Evolutionary conservation across 2,888 invertebrate species (phyloP), one percentile per base, ranked within the genome.

Genomic region (Lathronympha strigana): DNA sequence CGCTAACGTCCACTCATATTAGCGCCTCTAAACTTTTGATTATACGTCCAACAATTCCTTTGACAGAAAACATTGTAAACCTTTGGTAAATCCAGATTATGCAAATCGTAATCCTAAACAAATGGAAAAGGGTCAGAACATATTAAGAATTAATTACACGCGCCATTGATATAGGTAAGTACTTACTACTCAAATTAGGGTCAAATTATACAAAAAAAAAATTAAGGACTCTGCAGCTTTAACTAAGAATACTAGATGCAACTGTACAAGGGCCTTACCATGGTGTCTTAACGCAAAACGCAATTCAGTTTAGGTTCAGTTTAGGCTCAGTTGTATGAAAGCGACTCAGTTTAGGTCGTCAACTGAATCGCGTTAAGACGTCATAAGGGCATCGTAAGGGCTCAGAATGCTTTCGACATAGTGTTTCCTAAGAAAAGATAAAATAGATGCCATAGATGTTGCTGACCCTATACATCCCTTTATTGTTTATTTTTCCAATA

Each of bases 1-100:
- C 23, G 25, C 13, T 38, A 55, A 28, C 54, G 53, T 60, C 23
- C 53, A 33, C 36, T 36, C 21, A 55, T 21, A 63, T 63, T 63
- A 19, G 47, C 31, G 21, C 21, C 31, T 21, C 17, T n/a, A 53
- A 58, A 64, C 25, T 64, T 54, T 47, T 55, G 47, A 47, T 47
- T 54, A 40, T 50, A 36, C 25, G 15, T 45, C 45, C 19, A 23
- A 45, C 15, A 11, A 55, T 43, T 17, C 43, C 43, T 19, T 8
- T 13, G 31, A 28, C 28, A 43, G 13, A 25, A 25, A 54, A 13
- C 40, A 40, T 11, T 13, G 36, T 15, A 38, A 13, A 36, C 0
- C 23, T 8, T 49, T 15, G 38, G n/a, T 38, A 3, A 38, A 36
- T 36, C 21, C 15, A n/a, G n/a, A 53, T 36, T 53, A 36, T 5